phyloP scores from a whole-genome alignment of 1,140 invertebrate species.

The Drosophila orena region DNA sequence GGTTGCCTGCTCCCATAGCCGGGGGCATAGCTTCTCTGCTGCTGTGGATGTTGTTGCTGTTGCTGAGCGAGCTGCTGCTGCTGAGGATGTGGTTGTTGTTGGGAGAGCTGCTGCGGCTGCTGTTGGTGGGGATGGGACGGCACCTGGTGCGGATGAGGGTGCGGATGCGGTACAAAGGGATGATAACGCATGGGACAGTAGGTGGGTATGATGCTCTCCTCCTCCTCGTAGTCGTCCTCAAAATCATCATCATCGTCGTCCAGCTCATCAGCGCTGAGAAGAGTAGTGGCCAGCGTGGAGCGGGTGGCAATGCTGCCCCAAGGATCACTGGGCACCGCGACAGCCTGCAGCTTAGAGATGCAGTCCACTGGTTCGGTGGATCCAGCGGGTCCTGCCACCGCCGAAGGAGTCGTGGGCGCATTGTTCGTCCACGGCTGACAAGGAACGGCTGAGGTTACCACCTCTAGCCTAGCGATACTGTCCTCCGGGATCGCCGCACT shows the following conservation, averaged over 20 bases:
- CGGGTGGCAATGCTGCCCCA: constrained; percentile 85
- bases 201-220: constrained; percentile 84
- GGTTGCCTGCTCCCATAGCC: constrained; percentile 74
- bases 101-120: constrained; percentile 48
- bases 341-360: constrained; percentile 85
- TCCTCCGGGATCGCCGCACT: constrained; percentile 84
- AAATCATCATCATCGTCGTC: constrained; percentile 86
- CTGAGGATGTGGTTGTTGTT: constrained; percentile 42
- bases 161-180: constrained; percentile 61
- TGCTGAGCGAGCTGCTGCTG: constrained; percentile 34
- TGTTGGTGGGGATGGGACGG: constrained; percentile 65
- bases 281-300: constrained; percentile 85
- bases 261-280: constrained; percentile 85
- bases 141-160: constrained; percentile 47
- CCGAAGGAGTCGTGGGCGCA: constrained; percentile 33
- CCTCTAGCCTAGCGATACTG: constrained; percentile 85
- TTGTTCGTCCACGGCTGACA: constrained; percentile 69
- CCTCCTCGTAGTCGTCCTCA: constrained; percentile 86
- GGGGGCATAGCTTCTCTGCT: constrained; percentile 57
- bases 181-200: constrained; percentile 81
- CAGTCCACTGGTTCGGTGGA: constrained; percentile 75
- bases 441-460: constrained; percentile 64
- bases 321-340: constrained; percentile 86
- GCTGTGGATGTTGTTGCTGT: constrained; percentile 41
- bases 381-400: constrained; percentile 13